Conservation (phyloP, 2,113 vertebrate species). For the Oryzias curvinotus region DNA sequence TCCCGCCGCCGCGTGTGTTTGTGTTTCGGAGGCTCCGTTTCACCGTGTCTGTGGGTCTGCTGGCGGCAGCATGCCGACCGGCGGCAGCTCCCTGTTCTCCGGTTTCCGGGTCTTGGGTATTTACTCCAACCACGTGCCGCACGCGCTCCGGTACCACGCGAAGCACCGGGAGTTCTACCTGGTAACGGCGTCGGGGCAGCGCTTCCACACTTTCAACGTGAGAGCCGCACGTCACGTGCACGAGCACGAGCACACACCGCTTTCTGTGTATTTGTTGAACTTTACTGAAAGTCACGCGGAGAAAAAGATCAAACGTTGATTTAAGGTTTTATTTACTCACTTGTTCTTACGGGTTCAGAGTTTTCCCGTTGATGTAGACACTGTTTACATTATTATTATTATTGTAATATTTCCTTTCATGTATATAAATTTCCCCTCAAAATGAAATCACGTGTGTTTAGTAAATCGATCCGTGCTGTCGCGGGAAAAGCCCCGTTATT, state of each 20-base stretch:
- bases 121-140: conserved; percentile 86
- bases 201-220: conserved; percentile 93
- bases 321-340: too few species aligned
- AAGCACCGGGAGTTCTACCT: conserved; percentile 91
- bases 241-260: too few species aligned
- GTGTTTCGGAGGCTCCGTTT: background rate
- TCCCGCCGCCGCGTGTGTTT: background rate
- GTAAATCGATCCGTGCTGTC: too few species aligned
- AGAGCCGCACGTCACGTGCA: conserved; percentile 61
- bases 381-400: too few species aligned
- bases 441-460: too few species aligned
- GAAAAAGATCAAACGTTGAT: too few species aligned
- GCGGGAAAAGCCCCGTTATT: too few species aligned
- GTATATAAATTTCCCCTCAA: too few species aligned
- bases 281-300: too few species aligned
- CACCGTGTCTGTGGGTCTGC: conserved; percentile 19
- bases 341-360: too few species aligned
- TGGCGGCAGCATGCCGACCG: conserved; percentile 31
- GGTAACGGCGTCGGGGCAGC: conserved; percentile 82
- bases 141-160: conserved; percentile 86
- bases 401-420: too few species aligned
- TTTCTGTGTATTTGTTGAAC: background rate
- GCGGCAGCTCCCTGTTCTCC: conserved; percentile 75
- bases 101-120: conserved; percentile 88
- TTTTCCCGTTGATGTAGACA: too few species aligned